Evolutionary conservation across 2,797 vertebrate species (phyloP).

Genomic region (Pteropus rufus): DNA sequence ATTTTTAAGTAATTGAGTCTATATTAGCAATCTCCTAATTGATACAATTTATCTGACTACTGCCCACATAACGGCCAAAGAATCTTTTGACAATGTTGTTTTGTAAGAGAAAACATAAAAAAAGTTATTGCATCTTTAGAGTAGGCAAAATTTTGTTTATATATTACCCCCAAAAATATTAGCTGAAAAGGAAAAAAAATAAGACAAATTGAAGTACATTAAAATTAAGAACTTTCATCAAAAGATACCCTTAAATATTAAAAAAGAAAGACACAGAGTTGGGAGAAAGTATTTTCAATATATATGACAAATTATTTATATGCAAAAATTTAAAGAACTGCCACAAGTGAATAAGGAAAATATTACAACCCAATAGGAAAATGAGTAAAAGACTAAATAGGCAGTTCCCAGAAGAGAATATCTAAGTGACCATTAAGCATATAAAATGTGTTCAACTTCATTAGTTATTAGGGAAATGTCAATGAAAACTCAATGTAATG

Average conservation of each 20-base stretch:
- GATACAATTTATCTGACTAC: neutral
- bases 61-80: neutral
- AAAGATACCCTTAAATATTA: neutral
- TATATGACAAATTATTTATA: neutral
- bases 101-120: neutral
- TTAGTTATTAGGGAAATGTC: neutral
- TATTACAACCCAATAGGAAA: neutral
- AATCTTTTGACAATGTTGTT: neutral
- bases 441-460: neutral
- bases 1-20: neutral
- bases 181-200: neutral
- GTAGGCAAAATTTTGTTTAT: neutral
- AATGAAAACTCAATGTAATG: neutral
- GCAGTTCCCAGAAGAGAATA: neutral
- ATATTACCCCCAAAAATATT: neutral
- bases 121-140: neutral
- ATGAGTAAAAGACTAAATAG: neutral
- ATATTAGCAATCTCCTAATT: neutral
- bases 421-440: neutral
- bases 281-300: neutral
- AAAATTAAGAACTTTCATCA: neutral
- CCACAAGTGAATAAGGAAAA: neutral
- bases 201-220: neutral
- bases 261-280: neutral
- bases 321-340: neutral